phyloP scores from a whole-genome alignment of 1,140 invertebrate genomes.

The Trichonephila clavata region DNA sequence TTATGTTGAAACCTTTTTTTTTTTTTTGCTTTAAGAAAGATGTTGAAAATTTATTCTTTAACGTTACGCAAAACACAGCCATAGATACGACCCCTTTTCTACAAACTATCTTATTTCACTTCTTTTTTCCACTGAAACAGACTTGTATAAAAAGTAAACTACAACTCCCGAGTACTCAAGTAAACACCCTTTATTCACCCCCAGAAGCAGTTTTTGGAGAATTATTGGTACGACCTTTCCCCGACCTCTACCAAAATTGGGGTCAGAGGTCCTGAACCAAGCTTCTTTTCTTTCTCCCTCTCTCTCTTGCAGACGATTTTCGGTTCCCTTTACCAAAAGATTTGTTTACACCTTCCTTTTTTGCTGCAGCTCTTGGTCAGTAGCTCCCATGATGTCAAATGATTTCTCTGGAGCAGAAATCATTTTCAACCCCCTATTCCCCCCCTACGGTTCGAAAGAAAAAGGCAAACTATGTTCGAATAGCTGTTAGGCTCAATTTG shows the following conservation, averaged over 20 bases:
- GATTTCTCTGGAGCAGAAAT: not conserved
- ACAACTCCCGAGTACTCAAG: not conserved
- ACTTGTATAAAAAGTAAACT: no score
- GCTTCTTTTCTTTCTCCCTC: not conserved
- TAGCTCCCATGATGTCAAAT: not conserved
- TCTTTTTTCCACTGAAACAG: not conserved
- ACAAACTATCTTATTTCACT: not conserved
- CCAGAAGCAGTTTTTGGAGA: not conserved
- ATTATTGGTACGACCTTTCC: conserved; percentile 3
- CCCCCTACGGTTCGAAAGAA: not conserved
- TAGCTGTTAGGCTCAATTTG: not conserved
- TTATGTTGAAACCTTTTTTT: no score
- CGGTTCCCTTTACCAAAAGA: not conserved
- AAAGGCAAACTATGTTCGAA: not conserved
- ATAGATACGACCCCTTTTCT: no score
- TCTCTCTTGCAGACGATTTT: not conserved
- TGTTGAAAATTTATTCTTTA: no score
- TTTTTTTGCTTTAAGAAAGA: no score
- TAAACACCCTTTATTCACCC: not conserved
- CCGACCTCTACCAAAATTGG: conserved; percentile 21
- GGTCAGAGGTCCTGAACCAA: not conserved
- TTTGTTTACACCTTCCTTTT: not conserved
- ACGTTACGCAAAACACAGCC: no score
- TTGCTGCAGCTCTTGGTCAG: not conserved
- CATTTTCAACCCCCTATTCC: not conserved